Conservation (phyloP, 2,797 vertebrate species). For the Onychomys torridus region DNA sequence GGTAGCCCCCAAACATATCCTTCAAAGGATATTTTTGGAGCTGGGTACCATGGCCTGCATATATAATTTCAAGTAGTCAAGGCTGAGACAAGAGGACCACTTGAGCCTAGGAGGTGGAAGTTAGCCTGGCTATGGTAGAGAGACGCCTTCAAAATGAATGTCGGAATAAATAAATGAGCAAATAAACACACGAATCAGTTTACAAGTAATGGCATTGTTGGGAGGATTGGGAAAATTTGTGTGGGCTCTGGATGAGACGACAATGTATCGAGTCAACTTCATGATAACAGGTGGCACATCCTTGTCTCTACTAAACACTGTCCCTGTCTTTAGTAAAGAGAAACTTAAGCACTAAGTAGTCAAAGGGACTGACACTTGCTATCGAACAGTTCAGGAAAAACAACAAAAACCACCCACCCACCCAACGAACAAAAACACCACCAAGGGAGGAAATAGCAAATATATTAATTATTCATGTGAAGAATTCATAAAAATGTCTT, state of each 20-base stretch:
- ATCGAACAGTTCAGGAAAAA: not conserved
- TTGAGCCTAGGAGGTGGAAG: not conserved
- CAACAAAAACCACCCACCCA: not conserved
- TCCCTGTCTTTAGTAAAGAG: not conserved
- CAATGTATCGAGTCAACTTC: not conserved
- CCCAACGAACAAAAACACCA: not conserved
- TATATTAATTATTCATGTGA: not conserved
- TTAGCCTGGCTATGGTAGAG: not conserved
- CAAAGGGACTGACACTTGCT: not conserved
- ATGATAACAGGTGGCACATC: not conserved
- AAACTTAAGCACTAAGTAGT: not conserved
- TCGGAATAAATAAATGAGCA: not conserved
- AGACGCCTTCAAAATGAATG: not conserved
- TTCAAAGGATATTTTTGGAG: slow-evolving; percentile 19
- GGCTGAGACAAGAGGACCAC: not conserved
- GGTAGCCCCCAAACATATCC: not conserved
- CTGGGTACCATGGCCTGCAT: not conserved
- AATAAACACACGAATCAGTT: not conserved
- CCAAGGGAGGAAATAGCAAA: not conserved
- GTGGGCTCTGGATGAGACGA: not conserved
- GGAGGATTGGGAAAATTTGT: not conserved
- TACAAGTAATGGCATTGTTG: not conserved
- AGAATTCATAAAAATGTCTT: not conserved
- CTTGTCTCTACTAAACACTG: not conserved
- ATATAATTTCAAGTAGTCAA: not conserved